Conservation (phyloP, 2,797 vertebrate species). For the Margarornis squamiger region DNA sequence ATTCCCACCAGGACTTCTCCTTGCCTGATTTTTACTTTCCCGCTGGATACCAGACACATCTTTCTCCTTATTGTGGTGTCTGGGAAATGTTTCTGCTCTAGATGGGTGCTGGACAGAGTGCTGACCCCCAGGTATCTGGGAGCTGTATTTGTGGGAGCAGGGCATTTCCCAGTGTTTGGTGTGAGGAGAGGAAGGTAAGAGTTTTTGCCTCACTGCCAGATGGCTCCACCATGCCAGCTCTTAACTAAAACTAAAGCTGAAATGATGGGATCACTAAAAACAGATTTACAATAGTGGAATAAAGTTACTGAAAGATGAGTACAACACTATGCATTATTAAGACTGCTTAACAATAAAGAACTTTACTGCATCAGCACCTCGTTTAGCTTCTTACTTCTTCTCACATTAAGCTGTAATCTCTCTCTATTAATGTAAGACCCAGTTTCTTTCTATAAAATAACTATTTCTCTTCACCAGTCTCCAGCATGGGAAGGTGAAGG, state of each 20-base stretch:
- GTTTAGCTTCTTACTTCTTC: background rate
- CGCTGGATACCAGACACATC: background rate
- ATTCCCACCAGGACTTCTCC: background rate
- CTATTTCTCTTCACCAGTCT: background rate
- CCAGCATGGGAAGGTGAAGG: background rate
- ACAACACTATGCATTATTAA: constrained; percentile 14
- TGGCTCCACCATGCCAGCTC: background rate
- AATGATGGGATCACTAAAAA: background rate
- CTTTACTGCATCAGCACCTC: constrained; percentile 1
- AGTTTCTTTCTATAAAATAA: background rate
- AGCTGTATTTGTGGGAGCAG: background rate
- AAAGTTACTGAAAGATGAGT: background rate
- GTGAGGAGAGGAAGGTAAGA: background rate
- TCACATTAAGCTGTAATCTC: constrained; percentile 13
- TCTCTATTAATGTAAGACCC: background rate
- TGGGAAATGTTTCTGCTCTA: background rate
- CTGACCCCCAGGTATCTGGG: background rate
- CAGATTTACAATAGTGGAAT: constrained; percentile 26
- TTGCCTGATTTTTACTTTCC: background rate
- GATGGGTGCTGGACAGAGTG: background rate
- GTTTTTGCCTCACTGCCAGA: background rate
- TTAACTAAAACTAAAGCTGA: background rate
- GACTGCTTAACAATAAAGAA: constrained; percentile 17
- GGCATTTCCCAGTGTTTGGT: background rate
- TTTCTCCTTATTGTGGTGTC: accelerated